Conservation (phyloP, 2,888 invertebrate genomes). For the Watsonalla binaria region DNA sequence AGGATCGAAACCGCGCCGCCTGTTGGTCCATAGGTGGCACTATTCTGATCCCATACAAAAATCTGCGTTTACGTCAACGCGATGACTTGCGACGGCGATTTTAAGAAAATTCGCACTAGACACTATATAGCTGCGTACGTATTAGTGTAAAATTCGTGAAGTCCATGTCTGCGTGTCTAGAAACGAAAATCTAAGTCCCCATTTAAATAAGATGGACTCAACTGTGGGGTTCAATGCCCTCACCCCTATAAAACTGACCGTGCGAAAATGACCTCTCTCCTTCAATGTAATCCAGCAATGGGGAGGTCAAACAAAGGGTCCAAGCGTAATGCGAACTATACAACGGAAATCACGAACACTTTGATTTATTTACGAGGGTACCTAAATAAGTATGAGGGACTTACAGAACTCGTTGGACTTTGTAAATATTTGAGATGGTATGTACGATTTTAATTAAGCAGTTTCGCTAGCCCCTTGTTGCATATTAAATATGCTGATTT, state of each 20-base stretch:
- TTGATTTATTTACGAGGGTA: constrained; percentile 28
- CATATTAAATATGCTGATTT: too few species aligned
- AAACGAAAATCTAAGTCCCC: constrained; percentile 33
- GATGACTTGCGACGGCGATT: too few species aligned
- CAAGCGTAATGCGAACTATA: constrained; percentile 31
- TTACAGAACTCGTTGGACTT: neutral
- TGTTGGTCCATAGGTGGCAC: too few species aligned
- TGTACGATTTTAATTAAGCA: neutral
- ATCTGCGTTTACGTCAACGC: too few species aligned
- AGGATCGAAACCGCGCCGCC: too few species aligned
- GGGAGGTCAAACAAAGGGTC: constrained; percentile 21
- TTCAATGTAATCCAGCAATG: neutral
- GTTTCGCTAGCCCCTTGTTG: too few species aligned
- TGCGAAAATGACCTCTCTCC: constrained; percentile 13
- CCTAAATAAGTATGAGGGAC: neutral
- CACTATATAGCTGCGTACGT: too few species aligned
- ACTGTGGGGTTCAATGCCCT: constrained; percentile 28
- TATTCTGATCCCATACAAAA: too few species aligned
- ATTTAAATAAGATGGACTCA: constrained; percentile 46
- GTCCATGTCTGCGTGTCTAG: constrained; percentile 5
- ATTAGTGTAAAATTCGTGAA: too few species aligned
- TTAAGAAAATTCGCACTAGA: too few species aligned
- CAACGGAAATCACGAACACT: constrained; percentile 41
- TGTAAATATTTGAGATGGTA: neutral
- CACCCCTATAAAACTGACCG: constrained; percentile 27